phyloP scores from a whole-genome alignment of 2,888 invertebrate genomes.

The Glyphotaelius pellucidus region DNA sequence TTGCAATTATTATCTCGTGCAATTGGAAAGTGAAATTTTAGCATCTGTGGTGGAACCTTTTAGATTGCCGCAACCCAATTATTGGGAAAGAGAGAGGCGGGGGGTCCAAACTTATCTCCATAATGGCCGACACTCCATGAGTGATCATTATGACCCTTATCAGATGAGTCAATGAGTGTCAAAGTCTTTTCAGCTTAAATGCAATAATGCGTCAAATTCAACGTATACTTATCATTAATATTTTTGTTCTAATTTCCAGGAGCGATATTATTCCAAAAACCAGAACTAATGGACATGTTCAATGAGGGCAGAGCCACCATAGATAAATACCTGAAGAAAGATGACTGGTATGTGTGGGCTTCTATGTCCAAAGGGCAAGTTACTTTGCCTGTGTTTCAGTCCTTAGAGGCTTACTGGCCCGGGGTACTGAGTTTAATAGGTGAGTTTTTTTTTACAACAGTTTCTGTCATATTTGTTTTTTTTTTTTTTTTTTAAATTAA shows the following conservation, averaged over 20 bases:
- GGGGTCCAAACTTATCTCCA: background rate
- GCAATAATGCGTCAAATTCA: too few species aligned
- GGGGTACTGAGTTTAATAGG: conserved; percentile 92
- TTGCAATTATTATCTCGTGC: too few species aligned
- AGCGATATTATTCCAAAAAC: conserved; percentile 91
- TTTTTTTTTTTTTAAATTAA: background rate
- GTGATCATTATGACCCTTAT: too few species aligned
- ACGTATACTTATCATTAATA: background rate
- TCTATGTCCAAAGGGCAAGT: conserved; percentile 98
- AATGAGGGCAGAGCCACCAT: conserved; percentile 86
- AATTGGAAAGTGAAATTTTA: background rate
- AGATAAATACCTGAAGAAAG: conserved; percentile 91
- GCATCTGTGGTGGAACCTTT: too few species aligned
- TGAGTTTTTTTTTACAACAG: conserved; percentile 68
- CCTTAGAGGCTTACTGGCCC: conserved; percentile 99
- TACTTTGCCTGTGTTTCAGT: conserved; percentile 98
- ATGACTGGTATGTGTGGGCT: conserved; percentile 99
- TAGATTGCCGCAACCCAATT: too few species aligned
- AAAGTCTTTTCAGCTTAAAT: too few species aligned
- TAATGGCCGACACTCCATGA: too few species aligned
- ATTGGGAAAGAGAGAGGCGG: too few species aligned
- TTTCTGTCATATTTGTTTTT: conserved; percentile 47
- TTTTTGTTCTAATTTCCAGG: conserved; percentile 72
- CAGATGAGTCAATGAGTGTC: too few species aligned
- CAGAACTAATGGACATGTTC: conserved; percentile 95